Evolutionary conservation across 2,888 invertebrate species (phyloP), one percentile per base, ranked within the genome.

Genomic region (Brachyptera putata): DNA sequence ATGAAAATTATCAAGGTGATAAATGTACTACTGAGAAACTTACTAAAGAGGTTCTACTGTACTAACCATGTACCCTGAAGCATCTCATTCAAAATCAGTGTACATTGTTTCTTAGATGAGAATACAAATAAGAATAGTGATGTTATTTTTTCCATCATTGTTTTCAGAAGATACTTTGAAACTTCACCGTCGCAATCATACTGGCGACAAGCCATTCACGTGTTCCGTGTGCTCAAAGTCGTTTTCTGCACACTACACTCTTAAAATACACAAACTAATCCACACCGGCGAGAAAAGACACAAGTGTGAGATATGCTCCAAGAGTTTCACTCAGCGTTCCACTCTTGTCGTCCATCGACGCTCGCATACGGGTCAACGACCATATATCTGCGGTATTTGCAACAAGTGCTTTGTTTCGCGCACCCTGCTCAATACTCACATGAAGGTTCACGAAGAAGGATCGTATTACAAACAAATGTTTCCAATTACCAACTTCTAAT

Each of bases 271-370:
- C 60, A 67, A 66, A 22, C 66, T 72, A 0, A 68, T 64, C 24
- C 61, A 62, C 55, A 62, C 58, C 14, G 61, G 61, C 2, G 61
- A 62, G 39, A 62, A 62, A 21, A 58, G 72, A 1, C 67, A 74
- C 56, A 63, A 65, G 13, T 74, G 74, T 37, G 61, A 67, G 21
- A 67, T 69, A 13, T 73, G 74, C 55, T 69, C 69, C 22, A 69
- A 70, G 61, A 64, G 69, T 16, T 74, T 74, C 62, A 66, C 73
- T 1, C 74, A 74, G 55, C 66, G 71, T 24, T 71, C 71, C 0
- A 70, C 72, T 1, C 64, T 63, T 1, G 61, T 61, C 2, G 61
- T 63, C 22, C 63, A 63, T 34, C 46, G 48, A 34, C 48, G 61
- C 9, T 61, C 59, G 11, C 63, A 63, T 37, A 55, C 58, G 1